Base-by-base conservation (phyloP, 2,797 vertebrate genomes). In the Hippocampus kuda region DNA sequence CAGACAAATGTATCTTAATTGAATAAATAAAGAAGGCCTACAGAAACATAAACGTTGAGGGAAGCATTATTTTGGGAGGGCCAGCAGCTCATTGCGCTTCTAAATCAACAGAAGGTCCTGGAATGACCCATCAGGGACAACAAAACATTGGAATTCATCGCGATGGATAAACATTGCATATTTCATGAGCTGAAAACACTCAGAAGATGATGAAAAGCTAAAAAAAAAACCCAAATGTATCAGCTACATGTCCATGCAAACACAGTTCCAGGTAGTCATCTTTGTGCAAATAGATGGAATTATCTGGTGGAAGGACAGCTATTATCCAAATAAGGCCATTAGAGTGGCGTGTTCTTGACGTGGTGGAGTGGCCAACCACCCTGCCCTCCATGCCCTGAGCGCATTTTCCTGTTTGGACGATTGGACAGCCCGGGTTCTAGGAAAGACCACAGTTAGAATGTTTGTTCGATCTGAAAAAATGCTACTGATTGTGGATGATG, bases 221-320 rank as follows among this genome's bases (percentile, higher is more conserved):
- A 9, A 60, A 61, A 61, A 61, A 61, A 54, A 24, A 60, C n/a
- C n/a, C n/a, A 34, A 60, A 34, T 20, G 56, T 59, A 34, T 61
- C 16, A 3, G 7, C 3, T 2, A 61, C 44, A 48, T 49, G 44
- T 48, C 44, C 24, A 64, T 38, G 41, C 20, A 44, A n/a, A 24
- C 20, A 44, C 62, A 65, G 20, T 65, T 65, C 63, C 63, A 88
- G 83, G 83, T 57, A 57, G 42, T 67, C 53, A 34, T 54, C 34
- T 54, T 22, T 67, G 49, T 67, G 66, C 66, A 56, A 67, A 67
- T 67, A 67, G 66, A 38, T 18, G n/a, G 66, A 67, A 67, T 67
- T 67, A 67, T 53, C 49, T 57, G 30, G 27, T 27, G 12, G 53
- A 38, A 56, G 66, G 27, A 48, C 30, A 20, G 56, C 67, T 41